phyloP scores from a whole-genome alignment of 2,797 vertebrate species.

The Chromobotia macracanthus region DNA sequence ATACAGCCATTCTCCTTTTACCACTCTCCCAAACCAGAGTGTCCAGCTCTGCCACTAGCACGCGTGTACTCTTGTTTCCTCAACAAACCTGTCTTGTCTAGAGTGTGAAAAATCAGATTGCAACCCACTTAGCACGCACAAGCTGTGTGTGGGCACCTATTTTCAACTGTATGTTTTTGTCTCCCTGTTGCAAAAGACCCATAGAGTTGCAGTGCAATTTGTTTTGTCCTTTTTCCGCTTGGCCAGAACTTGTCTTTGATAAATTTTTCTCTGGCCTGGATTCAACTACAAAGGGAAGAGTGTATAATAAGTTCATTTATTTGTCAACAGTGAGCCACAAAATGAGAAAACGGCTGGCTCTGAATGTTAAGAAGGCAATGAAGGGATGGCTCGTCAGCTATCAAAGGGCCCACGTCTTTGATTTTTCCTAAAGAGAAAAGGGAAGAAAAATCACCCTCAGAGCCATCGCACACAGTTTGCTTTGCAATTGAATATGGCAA shows the following conservation, averaged over 20 bases:
- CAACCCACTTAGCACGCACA: conserved; percentile 67
- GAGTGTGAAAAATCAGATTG: conserved; percentile 75
- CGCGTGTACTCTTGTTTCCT: conserved; percentile 71
- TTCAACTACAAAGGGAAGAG: conserved; percentile 73
- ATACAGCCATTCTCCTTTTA: conserved; percentile 69
- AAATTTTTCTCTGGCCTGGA: conserved; percentile 68
- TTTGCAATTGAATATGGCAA: conserved; percentile 86
- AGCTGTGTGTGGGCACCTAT: conserved; percentile 36
- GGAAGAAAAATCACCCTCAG: conserved; percentile 76
- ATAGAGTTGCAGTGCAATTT: conserved; percentile 73
- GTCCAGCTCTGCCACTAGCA: conserved; percentile 71
- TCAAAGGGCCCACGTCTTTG: conserved; percentile 76
- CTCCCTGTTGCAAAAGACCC: conserved; percentile 61
- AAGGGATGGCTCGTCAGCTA: conserved; percentile 72
- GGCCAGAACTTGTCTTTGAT: conserved; percentile 73
- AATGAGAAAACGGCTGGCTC: conserved; percentile 75
- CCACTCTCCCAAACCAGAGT: conserved; percentile 69
- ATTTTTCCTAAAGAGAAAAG: conserved; percentile 66
- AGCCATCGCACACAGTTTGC: conserved; percentile 81
- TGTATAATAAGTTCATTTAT: conserved; percentile 83
- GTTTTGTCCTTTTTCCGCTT: conserved; percentile 71
- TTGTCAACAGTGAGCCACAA: conserved; percentile 79
- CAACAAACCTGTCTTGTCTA: conserved; percentile 76
- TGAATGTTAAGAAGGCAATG: conserved; percentile 78
- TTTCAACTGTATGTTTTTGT: conserved; percentile 48